phyloP scores from a whole-genome alignment of 1,140 invertebrate species.

The Propsilocerus akamusi region DNA sequence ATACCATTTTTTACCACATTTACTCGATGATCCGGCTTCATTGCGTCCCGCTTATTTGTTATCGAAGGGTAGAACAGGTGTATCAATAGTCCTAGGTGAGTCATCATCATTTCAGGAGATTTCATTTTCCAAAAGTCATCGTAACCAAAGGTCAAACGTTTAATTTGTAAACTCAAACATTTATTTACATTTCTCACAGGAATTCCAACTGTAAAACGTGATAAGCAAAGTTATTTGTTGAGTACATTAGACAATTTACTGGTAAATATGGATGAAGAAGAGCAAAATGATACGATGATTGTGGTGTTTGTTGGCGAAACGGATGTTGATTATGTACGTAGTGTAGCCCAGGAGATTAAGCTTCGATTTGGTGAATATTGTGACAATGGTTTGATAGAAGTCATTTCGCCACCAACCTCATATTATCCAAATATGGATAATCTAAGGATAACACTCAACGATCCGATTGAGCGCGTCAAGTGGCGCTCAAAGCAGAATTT shows the following conservation, averaged over 20 bases:
- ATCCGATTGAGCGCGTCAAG: conserved; percentile 68
- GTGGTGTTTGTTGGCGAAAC: conserved; percentile 83
- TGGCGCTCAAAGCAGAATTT: conserved; percentile 97
- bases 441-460: conserved; percentile 63
- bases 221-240: conserved; percentile 76
- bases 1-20: conserved; percentile 74
- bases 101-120: background rate
- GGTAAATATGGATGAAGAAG: conserved; percentile 53
- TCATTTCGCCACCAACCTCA: conserved; percentile 63
- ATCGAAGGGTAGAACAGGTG: conserved; percentile 50
- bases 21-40: conserved; percentile 58
- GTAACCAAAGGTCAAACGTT: no score
- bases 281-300: conserved; percentile 65
- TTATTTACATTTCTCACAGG: conserved; percentile 7
- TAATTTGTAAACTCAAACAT: no score
- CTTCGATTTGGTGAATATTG: conserved; percentile 55
- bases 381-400: conserved; percentile 68
- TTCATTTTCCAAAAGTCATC: no score
- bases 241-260: conserved; percentile 76
- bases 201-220: conserved; percentile 70
- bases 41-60: conserved; percentile 59
- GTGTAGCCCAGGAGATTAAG: conserved; percentile 55
- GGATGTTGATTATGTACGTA: conserved; percentile 47
- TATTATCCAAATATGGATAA: conserved; percentile 82
- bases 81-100: conserved; percentile 67